These are phyloP conservation scores for Oncorhynchus keta DNA, from an alignment of 2,113 vertebrate genomes.

Conservation along the genomic window DNA sequence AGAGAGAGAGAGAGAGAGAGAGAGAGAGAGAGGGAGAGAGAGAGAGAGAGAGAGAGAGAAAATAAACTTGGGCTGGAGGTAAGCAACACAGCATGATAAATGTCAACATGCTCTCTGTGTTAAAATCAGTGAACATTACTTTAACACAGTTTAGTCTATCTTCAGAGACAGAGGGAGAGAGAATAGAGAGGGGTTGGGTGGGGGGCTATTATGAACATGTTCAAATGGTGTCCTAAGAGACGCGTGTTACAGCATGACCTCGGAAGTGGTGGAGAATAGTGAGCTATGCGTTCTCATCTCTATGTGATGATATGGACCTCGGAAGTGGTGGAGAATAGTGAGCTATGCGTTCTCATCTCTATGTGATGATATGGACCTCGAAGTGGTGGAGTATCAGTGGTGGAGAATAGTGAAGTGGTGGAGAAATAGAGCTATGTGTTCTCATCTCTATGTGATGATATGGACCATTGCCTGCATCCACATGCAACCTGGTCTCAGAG, in stretches of 20 bases:
- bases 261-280: neutral
- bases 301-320: too few relatives aligned
- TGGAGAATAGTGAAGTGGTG: too few relatives aligned
- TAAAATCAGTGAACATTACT: neutral
- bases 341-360: too few relatives aligned
- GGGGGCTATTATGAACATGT: neutral
- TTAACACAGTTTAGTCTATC: neutral
- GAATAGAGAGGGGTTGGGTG: neutral
- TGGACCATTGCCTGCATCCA: neutral
- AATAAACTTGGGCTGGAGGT: rapidly evolving
- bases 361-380: neutral
- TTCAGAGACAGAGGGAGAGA: neutral
- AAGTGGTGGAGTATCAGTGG: too few relatives aligned
- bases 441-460: neutral
- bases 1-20: too few relatives aligned
- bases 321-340: too few relatives aligned
- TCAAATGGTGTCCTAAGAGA: neutral
- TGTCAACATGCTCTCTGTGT: neutral
- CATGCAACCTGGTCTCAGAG: too few relatives aligned
- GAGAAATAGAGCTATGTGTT: too few relatives aligned
- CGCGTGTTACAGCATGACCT: neutral
- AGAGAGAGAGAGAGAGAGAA: rapidly evolving
- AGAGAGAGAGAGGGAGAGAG: rapidly evolving
- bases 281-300: neutral
- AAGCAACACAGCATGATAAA: neutral